Evolutionary conservation across 2,797 vertebrate genomes (phyloP).

Genomic region (Enteromius argenteus): DNA sequence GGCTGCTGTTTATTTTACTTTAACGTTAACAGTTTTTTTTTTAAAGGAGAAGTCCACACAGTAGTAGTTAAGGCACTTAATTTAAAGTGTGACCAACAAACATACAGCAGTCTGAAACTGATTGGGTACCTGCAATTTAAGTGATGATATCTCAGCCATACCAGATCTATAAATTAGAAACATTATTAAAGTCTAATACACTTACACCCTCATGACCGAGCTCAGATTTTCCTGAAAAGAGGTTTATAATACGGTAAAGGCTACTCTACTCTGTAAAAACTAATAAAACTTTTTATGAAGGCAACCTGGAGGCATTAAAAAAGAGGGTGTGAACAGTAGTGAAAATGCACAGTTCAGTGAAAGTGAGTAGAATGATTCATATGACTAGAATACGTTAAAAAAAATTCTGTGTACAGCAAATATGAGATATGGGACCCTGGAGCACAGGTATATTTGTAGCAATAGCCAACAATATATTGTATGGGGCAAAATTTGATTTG

Average conservation of each 20-base stretch:
- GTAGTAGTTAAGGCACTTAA: neutral
- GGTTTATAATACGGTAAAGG: neutral
- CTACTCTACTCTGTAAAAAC: neutral
- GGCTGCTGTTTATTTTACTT: too few relatives aligned
- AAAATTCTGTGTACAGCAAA: neutral
- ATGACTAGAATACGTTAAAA: neutral
- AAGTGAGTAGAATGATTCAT: neutral
- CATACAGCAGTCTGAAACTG: neutral
- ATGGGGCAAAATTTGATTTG: too few relatives aligned
- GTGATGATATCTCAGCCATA: neutral
- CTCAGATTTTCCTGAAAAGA: neutral
- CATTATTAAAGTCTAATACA: neutral
- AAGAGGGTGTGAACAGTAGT: neutral
- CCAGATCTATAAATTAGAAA: neutral
- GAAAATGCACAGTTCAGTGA: neutral
- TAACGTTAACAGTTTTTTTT: neutral
- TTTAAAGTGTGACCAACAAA: slow-evolving; percentile 8
- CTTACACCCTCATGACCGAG: slow-evolving; percentile 5
- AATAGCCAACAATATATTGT: too few relatives aligned
- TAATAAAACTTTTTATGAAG: neutral
- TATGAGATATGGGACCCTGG: neutral
- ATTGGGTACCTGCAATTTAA: neutral
- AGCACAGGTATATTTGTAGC: too few relatives aligned
- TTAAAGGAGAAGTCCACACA: neutral
- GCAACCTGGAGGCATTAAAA: neutral